Evolutionary conservation across 2,113 vertebrate genomes (phyloP), one percentile per base, ranked within the genome.

Genomic region (Phaethon lepturus): DNA sequence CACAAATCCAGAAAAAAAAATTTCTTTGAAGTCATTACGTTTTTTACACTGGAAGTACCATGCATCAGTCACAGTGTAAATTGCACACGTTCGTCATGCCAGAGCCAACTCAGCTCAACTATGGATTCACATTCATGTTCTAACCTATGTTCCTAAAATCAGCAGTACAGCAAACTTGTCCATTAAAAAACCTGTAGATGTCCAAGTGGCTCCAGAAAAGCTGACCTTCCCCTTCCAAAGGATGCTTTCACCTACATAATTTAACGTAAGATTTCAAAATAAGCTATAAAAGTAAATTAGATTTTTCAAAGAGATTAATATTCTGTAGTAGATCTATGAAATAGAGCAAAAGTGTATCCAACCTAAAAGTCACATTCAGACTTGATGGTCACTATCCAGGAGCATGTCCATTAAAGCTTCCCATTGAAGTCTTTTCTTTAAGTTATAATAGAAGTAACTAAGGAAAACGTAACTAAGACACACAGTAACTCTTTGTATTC

Each of bases 221-320:
- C 23, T 76, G 13, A 42, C 55, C 26, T 71, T 40, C 17, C 49
- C n/a, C 60, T 73, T 63, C 60, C 28, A 40, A 55, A 69, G 10
- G n/a, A 50, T 17, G 35, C 19, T 71, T 84, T 64, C 50, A 88
- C 18, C 11, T 35, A 55, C 18, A 79, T 18, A 87, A 58, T 67
- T 86, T 26, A 92, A 75, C 45, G 45, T 26, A 94, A 80, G 10
- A 76, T 75, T 75, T 96, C 44, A 86, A 93, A 89, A 56, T 7
- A 79, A 75, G 69, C 24, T 78, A 74, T 44, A 91, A 66, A 96
- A 97, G 84, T 85, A 94, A 77, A 93, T 91, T 31, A 88, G n/a
- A 85, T 94, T 93, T 92, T 89, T 73, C n/a, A 67, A 42, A 79
- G 23, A 83, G 17, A 81, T 49, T 91, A 82, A 91, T 93, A 88